These are phyloP conservation scores for Mystacornis crossleyi DNA, from an alignment of 2,113 vertebrate genomes.

Conservation along the genomic window DNA sequence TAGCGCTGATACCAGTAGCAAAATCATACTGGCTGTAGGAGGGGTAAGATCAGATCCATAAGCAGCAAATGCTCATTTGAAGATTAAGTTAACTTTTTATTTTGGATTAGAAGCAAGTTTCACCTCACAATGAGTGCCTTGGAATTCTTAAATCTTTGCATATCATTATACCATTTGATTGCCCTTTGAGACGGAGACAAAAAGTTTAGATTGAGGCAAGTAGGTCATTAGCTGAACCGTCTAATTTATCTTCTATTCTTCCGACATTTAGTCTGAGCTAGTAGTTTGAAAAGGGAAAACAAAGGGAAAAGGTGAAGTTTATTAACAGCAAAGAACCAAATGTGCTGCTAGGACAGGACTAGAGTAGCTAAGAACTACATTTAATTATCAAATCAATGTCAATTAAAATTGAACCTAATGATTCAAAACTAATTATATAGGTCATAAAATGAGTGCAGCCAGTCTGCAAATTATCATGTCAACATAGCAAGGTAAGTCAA, in stretches of 20 bases:
- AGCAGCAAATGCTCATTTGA: not conserved
- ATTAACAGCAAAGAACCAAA: not conserved
- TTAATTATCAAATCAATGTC: constrained; percentile 43
- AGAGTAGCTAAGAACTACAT: not conserved
- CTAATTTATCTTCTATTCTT: not conserved
- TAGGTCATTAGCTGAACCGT: not conserved
- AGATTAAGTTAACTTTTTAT: not conserved
- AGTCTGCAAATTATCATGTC: not conserved
- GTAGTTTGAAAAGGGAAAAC: not conserved
- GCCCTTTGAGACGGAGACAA: not conserved
- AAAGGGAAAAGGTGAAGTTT: not conserved
- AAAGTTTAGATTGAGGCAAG: not conserved
- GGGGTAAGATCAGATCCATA: not conserved
- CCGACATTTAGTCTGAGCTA: not conserved
- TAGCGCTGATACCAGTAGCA: not conserved
- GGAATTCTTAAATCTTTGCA: not conserved
- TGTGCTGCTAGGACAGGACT: not conserved
- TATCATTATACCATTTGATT: not conserved
- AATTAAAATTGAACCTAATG: constrained; percentile 24
- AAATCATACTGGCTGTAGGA: not conserved
- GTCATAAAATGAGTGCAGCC: not conserved
- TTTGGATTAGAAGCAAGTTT: not conserved
- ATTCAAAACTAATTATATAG: constrained; percentile 24
- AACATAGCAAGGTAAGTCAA: not conserved
- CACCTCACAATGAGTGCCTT: not conserved